These are phyloP conservation scores for Salvelinus fontinalis DNA, from an alignment of 2,113 vertebrate genomes.

Conservation along the genomic window DNA sequence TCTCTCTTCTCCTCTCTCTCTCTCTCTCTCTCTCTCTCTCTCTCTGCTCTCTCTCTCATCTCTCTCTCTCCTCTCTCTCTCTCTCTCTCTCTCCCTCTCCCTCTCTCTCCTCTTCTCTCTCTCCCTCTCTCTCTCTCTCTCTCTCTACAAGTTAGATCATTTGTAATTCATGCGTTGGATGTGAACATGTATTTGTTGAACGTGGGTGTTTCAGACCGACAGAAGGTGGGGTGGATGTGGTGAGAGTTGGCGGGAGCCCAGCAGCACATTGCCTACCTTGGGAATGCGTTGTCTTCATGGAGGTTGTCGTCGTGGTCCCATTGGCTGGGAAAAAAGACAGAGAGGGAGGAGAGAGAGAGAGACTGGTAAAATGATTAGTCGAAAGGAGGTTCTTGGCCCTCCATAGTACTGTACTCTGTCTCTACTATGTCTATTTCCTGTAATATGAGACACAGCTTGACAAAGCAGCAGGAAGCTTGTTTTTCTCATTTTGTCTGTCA, in stretches of 20 bases:
- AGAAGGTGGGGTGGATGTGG: conserved; percentile 6
- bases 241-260: neutral
- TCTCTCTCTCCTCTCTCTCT: no score
- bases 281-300: conserved; percentile 10
- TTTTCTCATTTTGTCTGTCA: neutral
- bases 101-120: no score
- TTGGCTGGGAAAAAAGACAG: conserved; percentile 54
- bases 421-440: conserved; percentile 68
- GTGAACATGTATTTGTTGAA: conserved; percentile 3
- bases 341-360: conserved; percentile 34
- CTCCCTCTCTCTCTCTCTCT: no score
- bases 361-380: conserved; percentile 66
- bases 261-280: conserved; percentile 58
- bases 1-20: no score
- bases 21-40: no score
- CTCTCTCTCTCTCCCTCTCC: no score
- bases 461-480: conserved; percentile 58
- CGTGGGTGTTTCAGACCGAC: neutral
- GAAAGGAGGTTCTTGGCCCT: conserved; percentile 68
- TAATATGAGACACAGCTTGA: conserved; percentile 62
- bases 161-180: conserved; percentile 5
- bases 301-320: conserved; percentile 27
- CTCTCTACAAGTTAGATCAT: neutral
- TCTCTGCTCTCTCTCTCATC: no score
- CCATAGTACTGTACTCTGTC: conserved; percentile 55